Evolutionary conservation across 2,797 vertebrate species (phyloP), one percentile per base, ranked within the genome.

Genomic region (Neopelma chrysocephalum): DNA sequence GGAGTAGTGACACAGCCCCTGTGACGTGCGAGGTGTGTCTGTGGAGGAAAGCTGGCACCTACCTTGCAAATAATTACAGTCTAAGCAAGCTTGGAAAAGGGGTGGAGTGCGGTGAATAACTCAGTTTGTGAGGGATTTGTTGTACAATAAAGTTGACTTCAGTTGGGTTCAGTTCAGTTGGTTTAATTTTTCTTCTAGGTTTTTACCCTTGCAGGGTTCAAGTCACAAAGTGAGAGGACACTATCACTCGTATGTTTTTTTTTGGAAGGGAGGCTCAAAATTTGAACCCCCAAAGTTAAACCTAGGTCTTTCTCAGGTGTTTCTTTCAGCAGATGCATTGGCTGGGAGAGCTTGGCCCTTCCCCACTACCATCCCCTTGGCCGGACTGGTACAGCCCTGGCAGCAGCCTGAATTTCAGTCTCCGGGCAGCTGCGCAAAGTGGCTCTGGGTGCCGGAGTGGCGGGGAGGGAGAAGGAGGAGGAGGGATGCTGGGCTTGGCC

Each of bases 1-100:
- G 36, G 51, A 84, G 48, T 7, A 18, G 43, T 26, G 82, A 53
- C 42, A 10, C 43, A 79, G 80, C 34, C 51, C 27, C n/a, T 11
- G 68, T 82, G 82, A 90, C 4, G 11, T 77, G 57, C 42, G 9
- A 47, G 69, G 79, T 83, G 79, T 0, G 23, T 70, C 82, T 54
- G 87, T 31, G 72, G 40, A 93, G 31, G 36, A 79, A 69, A 93
- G 73, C 85, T 93, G 93, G 80, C 72, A 54, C 78, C 73, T 92
- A 27, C 65, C 69, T 79, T 72, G 58, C 73, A 66, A 66, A 64
- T 88, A 86, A 94, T 88, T 72, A n/a, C 27, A 60, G 90, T 42
- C 50, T 64, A 82, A 90, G 68, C 60, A 88, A 76, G 71, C 56
- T 54, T 60, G 36, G 60, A 48, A 64, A 57, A 91, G 50, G 70